Evolutionary conservation across 2,113 vertebrate species (phyloP).

Genomic region (Gallinago paraguaiae): DNA sequence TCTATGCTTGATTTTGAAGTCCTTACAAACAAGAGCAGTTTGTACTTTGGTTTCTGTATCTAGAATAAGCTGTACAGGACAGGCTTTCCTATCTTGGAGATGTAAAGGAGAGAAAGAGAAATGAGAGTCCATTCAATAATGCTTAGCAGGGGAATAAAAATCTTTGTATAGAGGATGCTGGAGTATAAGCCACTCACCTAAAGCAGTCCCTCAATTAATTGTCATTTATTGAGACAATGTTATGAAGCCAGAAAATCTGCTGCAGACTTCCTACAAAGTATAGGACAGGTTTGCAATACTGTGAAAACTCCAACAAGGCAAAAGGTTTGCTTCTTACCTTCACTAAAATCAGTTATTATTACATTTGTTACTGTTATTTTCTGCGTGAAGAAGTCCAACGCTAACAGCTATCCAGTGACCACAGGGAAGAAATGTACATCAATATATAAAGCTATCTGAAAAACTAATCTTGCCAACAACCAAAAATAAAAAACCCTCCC

Average conservation of each 20-base stretch:
- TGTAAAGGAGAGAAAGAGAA: not conserved
- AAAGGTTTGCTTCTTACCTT: not conserved
- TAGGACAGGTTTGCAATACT: not conserved
- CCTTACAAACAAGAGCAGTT: not conserved
- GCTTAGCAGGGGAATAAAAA: not conserved
- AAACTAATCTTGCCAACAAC: not conserved
- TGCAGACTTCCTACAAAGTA: not conserved
- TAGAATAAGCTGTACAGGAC: not conserved
- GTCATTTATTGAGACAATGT: not conserved
- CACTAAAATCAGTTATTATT: not conserved
- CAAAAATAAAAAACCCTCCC: rapidly evolving
- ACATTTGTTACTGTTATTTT: not conserved
- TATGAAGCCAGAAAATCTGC: not conserved
- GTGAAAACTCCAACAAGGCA: not conserved
- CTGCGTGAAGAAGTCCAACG: not conserved
- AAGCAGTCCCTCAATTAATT: not conserved
- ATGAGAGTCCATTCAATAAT: not conserved
- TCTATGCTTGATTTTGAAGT: not conserved
- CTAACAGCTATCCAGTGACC: not conserved
- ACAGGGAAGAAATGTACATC: not conserved
- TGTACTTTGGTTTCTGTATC: not conserved
- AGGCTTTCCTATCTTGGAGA: not conserved
- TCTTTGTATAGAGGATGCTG: not conserved
- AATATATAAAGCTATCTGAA: not conserved
- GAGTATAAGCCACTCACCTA: not conserved